Evolutionary conservation across 1,140 invertebrate genomes (phyloP).

Genomic region (Chionoecetes opilio): DNA sequence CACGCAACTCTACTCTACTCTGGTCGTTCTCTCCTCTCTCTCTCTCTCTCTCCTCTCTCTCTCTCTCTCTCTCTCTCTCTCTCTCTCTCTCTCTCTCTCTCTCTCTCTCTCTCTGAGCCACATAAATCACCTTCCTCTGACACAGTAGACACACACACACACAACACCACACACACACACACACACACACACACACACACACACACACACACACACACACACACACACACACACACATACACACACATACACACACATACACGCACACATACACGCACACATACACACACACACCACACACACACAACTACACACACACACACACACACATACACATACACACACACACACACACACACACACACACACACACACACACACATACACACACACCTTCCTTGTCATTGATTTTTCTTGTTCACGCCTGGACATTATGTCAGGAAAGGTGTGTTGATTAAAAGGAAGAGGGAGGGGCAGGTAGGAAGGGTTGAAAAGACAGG

Average conservation of each 20-base stretch:
- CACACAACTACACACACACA: slow-evolving; percentile 42
- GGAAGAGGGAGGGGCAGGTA: not conserved
- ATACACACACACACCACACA: slow-evolving; percentile 28
- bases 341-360: slow-evolving; percentile 51
- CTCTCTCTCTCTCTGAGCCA: too few species aligned
- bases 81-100: too few species aligned
- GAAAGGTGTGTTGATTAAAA: not conserved
- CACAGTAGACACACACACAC: too few species aligned
- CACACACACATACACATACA: slow-evolving; percentile 48
- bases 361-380: slow-evolving; percentile 53
- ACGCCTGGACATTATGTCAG: not conserved
- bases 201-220: too few species aligned
- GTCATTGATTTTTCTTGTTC: not conserved
- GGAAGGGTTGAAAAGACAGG: not conserved
- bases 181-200: too few species aligned
- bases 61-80: not conserved
- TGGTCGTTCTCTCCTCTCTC: not conserved
- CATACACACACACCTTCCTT: not conserved
- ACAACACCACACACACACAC: too few species aligned
- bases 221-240: too few species aligned
- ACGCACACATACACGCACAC: too few species aligned
- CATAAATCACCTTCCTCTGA: too few species aligned
- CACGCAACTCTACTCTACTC: not conserved
- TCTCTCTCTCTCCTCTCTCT: not conserved
- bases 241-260: too few species aligned